phyloP scores from a whole-genome alignment of 2,888 invertebrate genomes.

The Gerosis bhagava region DNA sequence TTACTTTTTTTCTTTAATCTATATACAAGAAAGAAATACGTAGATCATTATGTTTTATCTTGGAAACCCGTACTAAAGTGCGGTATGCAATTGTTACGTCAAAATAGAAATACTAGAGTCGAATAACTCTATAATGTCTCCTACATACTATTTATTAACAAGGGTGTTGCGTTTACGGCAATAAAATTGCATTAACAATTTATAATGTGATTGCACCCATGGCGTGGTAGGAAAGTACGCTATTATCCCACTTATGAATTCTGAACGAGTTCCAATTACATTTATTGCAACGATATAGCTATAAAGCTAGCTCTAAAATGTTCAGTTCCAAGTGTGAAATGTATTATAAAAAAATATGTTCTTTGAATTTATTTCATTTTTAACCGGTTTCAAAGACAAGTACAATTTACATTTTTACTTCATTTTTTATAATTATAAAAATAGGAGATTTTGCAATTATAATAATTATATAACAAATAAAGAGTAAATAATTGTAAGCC shows the following conservation, averaged over 20 bases:
- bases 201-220: constrained; percentile 36
- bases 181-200: constrained; percentile 37
- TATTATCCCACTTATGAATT: constrained; percentile 24
- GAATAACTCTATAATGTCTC: constrained; percentile 8
- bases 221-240: constrained; percentile 20
- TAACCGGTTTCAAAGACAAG: no score
- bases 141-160: constrained; percentile 15
- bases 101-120: constrained; percentile 8
- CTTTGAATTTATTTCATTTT: no score
- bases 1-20: no score
- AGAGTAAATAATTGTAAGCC: no score
- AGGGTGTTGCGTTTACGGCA: constrained; percentile 31
- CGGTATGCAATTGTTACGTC: constrained; percentile 13
- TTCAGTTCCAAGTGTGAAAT: not conserved
- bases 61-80: not conserved
- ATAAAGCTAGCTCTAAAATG: not conserved
- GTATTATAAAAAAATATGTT: constrained; percentile 3
- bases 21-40: no score
- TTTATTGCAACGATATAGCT: constrained; percentile 13
- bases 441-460: no score
- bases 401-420: no score
- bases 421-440: no score
- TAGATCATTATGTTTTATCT: no score
- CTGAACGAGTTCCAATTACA: constrained; percentile 15
- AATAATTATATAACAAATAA: no score